phyloP scores from a whole-genome alignment of 2,113 vertebrate species.

The Phaethon lepturus region DNA sequence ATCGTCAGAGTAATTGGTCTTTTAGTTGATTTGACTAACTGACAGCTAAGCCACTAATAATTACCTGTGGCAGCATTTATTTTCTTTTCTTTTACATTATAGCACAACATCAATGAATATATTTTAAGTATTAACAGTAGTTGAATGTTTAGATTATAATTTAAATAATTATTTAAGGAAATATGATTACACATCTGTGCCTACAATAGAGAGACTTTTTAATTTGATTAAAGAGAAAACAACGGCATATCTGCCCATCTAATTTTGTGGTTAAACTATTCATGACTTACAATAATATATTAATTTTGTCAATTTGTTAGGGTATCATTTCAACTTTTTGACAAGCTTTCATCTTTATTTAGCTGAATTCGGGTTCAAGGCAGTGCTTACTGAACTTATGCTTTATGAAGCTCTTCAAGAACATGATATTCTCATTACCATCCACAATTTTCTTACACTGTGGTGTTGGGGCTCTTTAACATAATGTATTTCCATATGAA shows the following conservation, averaged over 20 bases:
- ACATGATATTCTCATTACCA: conserved; percentile 31
- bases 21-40: conserved; percentile 86
- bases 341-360: conserved; percentile 83
- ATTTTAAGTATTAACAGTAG: conserved; percentile 70
- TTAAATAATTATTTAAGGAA: conserved; percentile 80
- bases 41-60: conserved; percentile 82
- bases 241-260: conserved; percentile 28
- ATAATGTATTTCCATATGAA: conserved; percentile 17
- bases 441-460: conserved; percentile 8
- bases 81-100: conserved; percentile 68
- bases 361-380: conserved; percentile 56
- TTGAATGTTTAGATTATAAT: conserved; percentile 75
- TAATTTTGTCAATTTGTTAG: conserved; percentile 83
- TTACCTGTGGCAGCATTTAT: conserved; percentile 80
- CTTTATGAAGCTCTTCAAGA: conserved; percentile 40
- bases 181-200: conserved; percentile 65
- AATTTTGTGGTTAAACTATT: conserved; percentile 71
- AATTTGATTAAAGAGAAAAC: conserved; percentile 77
- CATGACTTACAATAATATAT: conserved; percentile 75
- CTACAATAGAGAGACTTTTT: conserved; percentile 45
- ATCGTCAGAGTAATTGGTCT: conserved; percentile 87
- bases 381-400: conserved; percentile 61
- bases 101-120: conserved; percentile 63
- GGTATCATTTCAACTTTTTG: conserved; percentile 78
- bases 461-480: conserved; percentile 21